phyloP scores from a whole-genome alignment of 2,113 vertebrate species.

The Tylochromis polylepis region DNA sequence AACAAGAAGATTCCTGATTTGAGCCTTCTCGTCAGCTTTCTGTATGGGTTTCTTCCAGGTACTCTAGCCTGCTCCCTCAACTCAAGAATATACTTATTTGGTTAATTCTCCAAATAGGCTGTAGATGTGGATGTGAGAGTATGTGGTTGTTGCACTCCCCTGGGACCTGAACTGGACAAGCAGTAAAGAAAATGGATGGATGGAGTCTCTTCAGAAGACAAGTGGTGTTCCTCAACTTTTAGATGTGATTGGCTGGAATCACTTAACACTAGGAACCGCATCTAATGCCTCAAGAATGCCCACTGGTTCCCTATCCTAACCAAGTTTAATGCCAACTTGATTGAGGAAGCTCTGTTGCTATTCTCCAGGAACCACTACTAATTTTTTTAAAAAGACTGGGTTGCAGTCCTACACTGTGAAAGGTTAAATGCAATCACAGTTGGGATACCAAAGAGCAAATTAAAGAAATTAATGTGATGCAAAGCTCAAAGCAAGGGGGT shows the following conservation, averaged over 20 bases:
- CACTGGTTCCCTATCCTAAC: not conserved
- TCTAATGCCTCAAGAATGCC: not conserved
- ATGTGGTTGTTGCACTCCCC: not conserved
- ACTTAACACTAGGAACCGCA: not conserved
- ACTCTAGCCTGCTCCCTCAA: accelerated
- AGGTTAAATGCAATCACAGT: not conserved
- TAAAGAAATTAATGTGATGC: not conserved
- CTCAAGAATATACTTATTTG: not conserved
- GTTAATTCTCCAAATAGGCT: not conserved
- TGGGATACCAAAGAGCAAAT: not conserved
- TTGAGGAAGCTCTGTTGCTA: accelerated
- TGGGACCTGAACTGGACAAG: not conserved
- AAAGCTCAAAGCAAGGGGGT: not conserved
- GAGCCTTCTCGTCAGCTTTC: not conserved
- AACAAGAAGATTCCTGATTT: not conserved
- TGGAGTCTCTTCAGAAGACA: not conserved
- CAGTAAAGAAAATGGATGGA: not conserved
- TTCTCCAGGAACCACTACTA: not conserved
- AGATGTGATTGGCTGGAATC: not conserved
- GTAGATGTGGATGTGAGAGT: not conserved
- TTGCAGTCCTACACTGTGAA: not conserved
- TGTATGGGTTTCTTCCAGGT: not conserved
- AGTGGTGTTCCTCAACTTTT: not conserved
- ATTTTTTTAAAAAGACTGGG: not conserved
- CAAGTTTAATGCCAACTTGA: not conserved